Evolutionary conservation across 1,140 invertebrate species (phyloP).

Genomic region (Eubasilissa regina): DNA sequence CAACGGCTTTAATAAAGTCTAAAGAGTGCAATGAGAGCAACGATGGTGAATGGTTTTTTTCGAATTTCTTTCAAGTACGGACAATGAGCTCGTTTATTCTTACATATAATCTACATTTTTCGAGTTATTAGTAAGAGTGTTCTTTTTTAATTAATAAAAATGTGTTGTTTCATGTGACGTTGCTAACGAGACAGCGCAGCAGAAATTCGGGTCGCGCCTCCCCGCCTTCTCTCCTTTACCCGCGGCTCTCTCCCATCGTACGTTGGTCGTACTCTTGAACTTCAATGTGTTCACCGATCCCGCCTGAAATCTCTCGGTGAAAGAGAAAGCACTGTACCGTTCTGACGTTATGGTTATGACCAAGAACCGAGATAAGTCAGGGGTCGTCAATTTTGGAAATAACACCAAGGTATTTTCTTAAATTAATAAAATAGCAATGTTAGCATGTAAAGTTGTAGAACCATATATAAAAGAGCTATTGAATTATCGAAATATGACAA

Average conservation of each 20-base stretch:
- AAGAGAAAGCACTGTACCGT: constrained; percentile 47
- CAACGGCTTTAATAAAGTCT: no score
- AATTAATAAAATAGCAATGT: no score
- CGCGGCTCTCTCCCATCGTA: constrained; percentile 27
- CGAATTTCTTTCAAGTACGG: no score
- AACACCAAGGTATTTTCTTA: no score
- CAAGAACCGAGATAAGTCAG: neutral
- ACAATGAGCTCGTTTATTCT: no score
- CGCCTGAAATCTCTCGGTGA: constrained; percentile 45
- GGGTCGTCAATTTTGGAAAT: neutral
- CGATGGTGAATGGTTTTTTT: no score
- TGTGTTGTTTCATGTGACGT: neutral
- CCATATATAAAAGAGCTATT: no score
- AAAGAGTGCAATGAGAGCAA: no score
- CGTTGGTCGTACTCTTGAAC: constrained; percentile 35
- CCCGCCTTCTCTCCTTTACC: neutral
- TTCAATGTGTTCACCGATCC: constrained; percentile 15
- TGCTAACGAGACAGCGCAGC: neutral
- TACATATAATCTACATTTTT: no score
- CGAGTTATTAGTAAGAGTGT: neutral
- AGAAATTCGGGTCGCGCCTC: constrained; percentile 24
- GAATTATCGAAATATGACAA: no score
- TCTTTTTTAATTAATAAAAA: neutral
- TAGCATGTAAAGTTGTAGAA: no score
- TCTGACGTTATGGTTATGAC: constrained; percentile 1